These are phyloP conservation scores for Acromyrmex heyeri DNA, from an alignment of 1,140 invertebrate genomes.

Conservation along the genomic window DNA sequence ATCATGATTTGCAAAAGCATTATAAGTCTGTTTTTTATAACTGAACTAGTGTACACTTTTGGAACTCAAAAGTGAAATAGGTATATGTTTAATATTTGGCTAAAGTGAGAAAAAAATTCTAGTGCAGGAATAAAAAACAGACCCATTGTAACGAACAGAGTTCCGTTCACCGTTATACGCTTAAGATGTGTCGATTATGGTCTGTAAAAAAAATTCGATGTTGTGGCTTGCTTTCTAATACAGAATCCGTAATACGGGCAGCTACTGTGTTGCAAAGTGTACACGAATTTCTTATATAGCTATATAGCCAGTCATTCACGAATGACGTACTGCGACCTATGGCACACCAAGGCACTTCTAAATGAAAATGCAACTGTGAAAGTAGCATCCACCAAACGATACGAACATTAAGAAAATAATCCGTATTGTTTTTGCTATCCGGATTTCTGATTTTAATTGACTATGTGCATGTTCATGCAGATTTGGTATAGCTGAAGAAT, in stretches of 20 bases:
- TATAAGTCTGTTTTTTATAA: constrained; percentile 2
- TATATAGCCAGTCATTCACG: constrained; percentile 37
- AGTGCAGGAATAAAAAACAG: no score
- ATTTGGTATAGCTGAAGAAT: constrained; percentile 47
- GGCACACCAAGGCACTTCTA: constrained; percentile 58
- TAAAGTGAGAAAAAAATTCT: no score
- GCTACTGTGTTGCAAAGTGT: constrained; percentile 42
- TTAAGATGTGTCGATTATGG: constrained; percentile 73
- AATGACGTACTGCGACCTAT: constrained; percentile 56
- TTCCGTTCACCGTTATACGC: constrained; percentile 77
- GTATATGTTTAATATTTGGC: no score
- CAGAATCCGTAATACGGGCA: constrained; percentile 18
- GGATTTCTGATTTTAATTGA: background rate
- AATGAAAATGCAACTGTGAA: constrained; percentile 44
- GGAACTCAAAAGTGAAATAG: no score
- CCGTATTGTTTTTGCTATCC: constrained; percentile 6
- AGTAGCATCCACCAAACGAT: constrained; percentile 38
- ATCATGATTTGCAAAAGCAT: constrained; percentile 69
- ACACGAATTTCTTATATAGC: constrained; percentile 37
- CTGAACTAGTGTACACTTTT: no score
- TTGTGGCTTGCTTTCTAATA: constrained; percentile 69
- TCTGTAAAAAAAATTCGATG: constrained; percentile 64
- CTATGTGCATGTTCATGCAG: background rate
- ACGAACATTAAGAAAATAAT: constrained; percentile 19
- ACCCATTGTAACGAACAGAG: constrained; percentile 78